Conservation (phyloP, 2,888 invertebrate genomes). For the Megaustenia siamemsis region DNA sequence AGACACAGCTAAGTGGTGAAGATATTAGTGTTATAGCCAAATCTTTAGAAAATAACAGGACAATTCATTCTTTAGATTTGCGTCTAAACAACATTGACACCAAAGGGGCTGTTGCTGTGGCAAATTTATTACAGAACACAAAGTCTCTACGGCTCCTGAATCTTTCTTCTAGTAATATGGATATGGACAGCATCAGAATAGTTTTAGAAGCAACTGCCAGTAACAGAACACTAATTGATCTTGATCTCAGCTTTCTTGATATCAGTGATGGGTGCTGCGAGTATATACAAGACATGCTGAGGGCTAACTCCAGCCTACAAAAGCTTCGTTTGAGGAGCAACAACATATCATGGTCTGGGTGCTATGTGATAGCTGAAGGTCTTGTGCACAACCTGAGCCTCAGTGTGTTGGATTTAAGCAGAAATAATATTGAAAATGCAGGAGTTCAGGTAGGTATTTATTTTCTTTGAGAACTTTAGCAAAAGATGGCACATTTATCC, state of each 20-base stretch:
- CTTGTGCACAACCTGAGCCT: constrained; percentile 71
- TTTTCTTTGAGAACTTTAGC: no score
- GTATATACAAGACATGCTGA: constrained; percentile 69
- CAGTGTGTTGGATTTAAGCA: constrained; percentile 74
- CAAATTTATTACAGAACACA: constrained; percentile 69
- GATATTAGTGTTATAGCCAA: constrained; percentile 67
- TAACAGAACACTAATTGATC: constrained; percentile 69
- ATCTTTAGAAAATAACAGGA: constrained; percentile 65
- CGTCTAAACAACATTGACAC: constrained; percentile 74
- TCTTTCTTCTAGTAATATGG: constrained; percentile 74
- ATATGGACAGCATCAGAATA: constrained; percentile 66
- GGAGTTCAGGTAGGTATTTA: constrained; percentile 63
- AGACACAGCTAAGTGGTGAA: constrained; percentile 71
- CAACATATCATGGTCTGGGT: constrained; percentile 73
- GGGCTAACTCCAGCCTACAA: constrained; percentile 68
- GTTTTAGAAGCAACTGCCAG: constrained; percentile 66
- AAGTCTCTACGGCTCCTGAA: constrained; percentile 70
- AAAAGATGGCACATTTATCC: no score
- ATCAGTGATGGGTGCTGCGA: constrained; percentile 73
- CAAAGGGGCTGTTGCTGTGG: constrained; percentile 69
- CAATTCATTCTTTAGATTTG: constrained; percentile 73
- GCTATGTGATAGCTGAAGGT: constrained; percentile 72
- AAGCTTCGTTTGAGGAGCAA: constrained; percentile 75
- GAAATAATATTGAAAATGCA: constrained; percentile 74
- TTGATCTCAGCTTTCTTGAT: constrained; percentile 78